Conservation (phyloP, 2,113 vertebrate genomes). For the Helogale parvula region DNA sequence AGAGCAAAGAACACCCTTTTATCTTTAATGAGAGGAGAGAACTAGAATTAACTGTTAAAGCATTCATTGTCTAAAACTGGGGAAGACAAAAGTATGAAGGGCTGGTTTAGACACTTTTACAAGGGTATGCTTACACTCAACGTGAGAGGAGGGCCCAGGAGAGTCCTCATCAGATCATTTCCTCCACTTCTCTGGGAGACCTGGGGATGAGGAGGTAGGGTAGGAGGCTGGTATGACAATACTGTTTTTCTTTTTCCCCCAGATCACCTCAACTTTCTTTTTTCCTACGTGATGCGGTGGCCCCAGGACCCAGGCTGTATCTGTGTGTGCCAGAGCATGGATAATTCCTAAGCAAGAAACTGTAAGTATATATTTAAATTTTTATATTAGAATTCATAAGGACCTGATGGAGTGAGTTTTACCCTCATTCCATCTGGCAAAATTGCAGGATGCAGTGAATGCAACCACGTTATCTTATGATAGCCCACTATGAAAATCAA, state of each 20-base stretch:
- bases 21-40: not conserved
- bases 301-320: not conserved
- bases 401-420: not conserved
- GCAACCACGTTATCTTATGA: not conserved
- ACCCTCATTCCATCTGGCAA: not conserved
- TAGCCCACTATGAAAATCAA: not conserved
- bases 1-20: not conserved
- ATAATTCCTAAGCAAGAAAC: not conserved
- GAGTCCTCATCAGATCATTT: not conserved
- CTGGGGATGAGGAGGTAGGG: not conserved
- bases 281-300: not conserved
- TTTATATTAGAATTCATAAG: not conserved
- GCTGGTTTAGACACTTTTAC: not conserved
- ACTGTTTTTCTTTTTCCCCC: not conserved
- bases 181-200: not conserved
- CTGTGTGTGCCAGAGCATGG: not conserved
- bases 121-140: not conserved
- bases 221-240: not conserved
- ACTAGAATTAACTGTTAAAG: not conserved
- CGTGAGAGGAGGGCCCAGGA: rapidly evolving
- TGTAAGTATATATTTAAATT: not conserved
- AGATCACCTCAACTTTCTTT: not conserved
- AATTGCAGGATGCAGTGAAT: not conserved
- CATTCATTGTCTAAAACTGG: not conserved
- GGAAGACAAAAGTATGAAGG: not conserved